Evolutionary conservation across 2,888 invertebrate species (phyloP).

Genomic region (Orchesella flavescens): DNA sequence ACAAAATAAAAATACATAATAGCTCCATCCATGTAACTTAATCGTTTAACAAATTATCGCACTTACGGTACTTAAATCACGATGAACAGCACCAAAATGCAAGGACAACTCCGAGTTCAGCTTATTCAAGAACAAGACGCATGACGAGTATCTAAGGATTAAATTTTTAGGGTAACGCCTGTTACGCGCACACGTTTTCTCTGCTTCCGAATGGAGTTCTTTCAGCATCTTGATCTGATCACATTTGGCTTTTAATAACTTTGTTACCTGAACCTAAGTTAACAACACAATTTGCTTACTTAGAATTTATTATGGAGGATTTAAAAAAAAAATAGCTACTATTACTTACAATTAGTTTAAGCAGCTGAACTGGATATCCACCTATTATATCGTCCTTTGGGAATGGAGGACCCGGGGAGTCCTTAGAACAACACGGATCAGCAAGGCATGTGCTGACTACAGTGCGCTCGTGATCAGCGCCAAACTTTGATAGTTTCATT

Average conservation of each 20-base stretch:
- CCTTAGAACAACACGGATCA: too few species aligned
- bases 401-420: too few species aligned
- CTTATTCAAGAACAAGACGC: not conserved
- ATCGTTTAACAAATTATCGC: too few species aligned
- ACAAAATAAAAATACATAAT: too few species aligned
- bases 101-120: not conserved
- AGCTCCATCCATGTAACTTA: too few species aligned
- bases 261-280: not conserved
- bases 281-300: too few species aligned
- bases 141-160: not conserved
- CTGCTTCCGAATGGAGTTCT: not conserved
- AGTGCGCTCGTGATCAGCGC: too few species aligned
- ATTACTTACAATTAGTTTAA: not conserved
- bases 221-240: not conserved
- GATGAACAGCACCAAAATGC: not conserved
- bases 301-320: too few species aligned
- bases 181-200: not conserved
- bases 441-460: too few species aligned
- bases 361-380: not conserved
- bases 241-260: not conserved
- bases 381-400: too few species aligned
- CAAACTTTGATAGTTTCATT: too few species aligned
- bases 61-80: not conserved
- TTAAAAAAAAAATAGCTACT: too few species aligned
- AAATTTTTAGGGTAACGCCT: not conserved